Evolutionary conservation across 92 coral and sea anemone species (phyloP).

Genomic region (Desmophyllum pertusum): DNA sequence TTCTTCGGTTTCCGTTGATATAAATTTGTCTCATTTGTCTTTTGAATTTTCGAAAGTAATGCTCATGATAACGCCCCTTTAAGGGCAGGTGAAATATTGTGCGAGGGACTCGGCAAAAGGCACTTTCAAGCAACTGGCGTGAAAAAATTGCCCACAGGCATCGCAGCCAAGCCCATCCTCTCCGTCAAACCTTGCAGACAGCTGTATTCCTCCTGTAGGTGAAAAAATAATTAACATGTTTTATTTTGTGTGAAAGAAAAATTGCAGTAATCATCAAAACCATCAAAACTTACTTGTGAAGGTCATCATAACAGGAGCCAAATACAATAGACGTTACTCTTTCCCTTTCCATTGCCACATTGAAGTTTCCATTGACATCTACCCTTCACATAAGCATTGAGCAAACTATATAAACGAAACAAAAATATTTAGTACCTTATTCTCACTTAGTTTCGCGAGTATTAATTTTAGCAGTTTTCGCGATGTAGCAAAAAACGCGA

Average conservation of each 20-base stretch:
- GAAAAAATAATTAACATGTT: background rate
- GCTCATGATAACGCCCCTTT: too few species aligned
- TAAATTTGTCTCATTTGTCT: too few species aligned
- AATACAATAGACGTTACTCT: background rate
- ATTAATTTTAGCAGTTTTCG: too few species aligned
- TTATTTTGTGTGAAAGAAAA: background rate
- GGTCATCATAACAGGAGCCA: conserved; percentile 5
- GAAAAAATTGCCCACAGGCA: background rate
- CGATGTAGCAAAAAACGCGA: too few species aligned
- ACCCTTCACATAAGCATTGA: background rate
- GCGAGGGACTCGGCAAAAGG: background rate
- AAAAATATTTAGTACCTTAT: too few species aligned
- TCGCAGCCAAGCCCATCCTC: background rate
- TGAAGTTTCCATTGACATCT: background rate
- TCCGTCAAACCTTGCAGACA: conserved; percentile 4
- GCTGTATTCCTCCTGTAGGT: background rate
- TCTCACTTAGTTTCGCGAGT: too few species aligned
- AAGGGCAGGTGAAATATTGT: too few species aligned
- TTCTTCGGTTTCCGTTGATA: too few species aligned
- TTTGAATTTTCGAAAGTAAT: too few species aligned
- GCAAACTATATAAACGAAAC: background rate
- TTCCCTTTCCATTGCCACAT: background rate
- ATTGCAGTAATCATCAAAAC: background rate
- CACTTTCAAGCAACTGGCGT: background rate
- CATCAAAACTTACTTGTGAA: background rate